Evolutionary conservation across 1,140 invertebrate species (phyloP).

Genomic region (Nasonia vitripennis): DNA sequence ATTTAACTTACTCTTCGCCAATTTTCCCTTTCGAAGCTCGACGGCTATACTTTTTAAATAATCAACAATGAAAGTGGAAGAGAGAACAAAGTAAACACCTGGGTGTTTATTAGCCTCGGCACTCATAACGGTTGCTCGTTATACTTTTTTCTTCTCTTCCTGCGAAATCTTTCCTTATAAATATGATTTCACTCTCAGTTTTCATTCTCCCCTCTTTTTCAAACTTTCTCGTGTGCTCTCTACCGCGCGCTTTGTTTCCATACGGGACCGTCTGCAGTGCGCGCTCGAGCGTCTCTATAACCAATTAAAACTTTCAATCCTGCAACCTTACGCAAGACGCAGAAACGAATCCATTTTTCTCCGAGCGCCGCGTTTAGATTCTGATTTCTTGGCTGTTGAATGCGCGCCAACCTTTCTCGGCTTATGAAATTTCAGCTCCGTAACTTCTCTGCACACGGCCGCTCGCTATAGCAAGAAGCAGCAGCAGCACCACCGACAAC

Average conservation of each 20-base stretch:
- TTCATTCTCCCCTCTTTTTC: not conserved
- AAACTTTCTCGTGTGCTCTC: not conserved
- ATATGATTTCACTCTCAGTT: slow-evolving; percentile 1
- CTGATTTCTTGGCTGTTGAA: slow-evolving; percentile 6
- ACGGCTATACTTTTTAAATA: not conserved
- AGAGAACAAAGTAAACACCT: not conserved
- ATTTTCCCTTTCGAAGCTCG: too few relatives aligned
- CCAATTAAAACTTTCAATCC: slow-evolving; percentile 38
- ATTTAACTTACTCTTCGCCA: too few relatives aligned
- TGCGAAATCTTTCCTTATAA: slow-evolving; percentile 16
- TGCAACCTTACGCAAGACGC: not conserved
- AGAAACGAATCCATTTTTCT: slow-evolving; percentile 9
- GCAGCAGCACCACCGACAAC: too few relatives aligned
- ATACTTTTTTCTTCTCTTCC: not conserved
- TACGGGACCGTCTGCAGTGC: not conserved
- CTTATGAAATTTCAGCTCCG: not conserved
- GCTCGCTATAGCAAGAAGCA: too few relatives aligned
- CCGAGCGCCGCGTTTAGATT: not conserved
- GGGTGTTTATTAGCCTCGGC: not conserved
- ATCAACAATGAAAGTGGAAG: not conserved
- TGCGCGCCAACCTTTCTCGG: not conserved
- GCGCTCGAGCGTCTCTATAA: slow-evolving; percentile 12
- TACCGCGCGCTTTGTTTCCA: not conserved
- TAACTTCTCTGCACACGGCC: not conserved
- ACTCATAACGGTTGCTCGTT: not conserved